Evolutionary conservation across 2,888 invertebrate species (phyloP).

Genomic region (Eucriotettix oculatus): DNA sequence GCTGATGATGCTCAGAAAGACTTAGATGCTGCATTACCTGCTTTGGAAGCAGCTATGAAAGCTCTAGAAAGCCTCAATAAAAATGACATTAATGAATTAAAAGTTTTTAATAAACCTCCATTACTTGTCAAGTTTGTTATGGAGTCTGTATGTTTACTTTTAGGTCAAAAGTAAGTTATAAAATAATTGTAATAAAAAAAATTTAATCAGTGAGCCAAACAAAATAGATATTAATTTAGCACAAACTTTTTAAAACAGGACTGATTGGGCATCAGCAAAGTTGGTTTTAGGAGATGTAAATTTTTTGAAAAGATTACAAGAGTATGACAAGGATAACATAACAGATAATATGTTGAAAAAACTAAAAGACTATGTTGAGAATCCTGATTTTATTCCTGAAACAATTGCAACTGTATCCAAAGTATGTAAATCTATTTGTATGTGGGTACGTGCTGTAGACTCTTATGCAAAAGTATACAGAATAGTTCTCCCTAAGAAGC

Average conservation of each 20-base stretch:
- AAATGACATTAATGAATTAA: constrained; percentile 76
- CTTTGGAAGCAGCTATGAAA: constrained; percentile 66
- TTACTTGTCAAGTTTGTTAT: constrained; percentile 73
- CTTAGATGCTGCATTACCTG: constrained; percentile 71
- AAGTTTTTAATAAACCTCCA: constrained; percentile 79
- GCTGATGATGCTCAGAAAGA: constrained; percentile 76
- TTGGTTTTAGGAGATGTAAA: constrained; percentile 62
- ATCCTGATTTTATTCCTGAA: constrained; percentile 74
- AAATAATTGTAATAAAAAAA: background rate
- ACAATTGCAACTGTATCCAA: constrained; percentile 69
- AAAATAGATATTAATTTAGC: background rate
- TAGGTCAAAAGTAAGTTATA: constrained; percentile 56
- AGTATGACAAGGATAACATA: constrained; percentile 78
- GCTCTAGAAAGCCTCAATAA: constrained; percentile 76
- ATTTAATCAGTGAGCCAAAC: background rate
- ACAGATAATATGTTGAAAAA: constrained; percentile 58
- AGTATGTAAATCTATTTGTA: constrained; percentile 78
- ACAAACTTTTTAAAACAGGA: constrained; percentile 32
- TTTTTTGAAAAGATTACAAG: constrained; percentile 64
- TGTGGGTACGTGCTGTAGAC: constrained; percentile 86
- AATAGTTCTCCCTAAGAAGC: constrained; percentile 76
- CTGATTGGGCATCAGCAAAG: constrained; percentile 77
- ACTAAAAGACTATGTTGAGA: constrained; percentile 62
- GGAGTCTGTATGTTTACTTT: constrained; percentile 77
- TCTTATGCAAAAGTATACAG: constrained; percentile 73